These are phyloP conservation scores for Aurelia sp. DNA, from an alignment of 30 jellyfish, hydroid and myxozoan species.

Conservation along the genomic window DNA sequence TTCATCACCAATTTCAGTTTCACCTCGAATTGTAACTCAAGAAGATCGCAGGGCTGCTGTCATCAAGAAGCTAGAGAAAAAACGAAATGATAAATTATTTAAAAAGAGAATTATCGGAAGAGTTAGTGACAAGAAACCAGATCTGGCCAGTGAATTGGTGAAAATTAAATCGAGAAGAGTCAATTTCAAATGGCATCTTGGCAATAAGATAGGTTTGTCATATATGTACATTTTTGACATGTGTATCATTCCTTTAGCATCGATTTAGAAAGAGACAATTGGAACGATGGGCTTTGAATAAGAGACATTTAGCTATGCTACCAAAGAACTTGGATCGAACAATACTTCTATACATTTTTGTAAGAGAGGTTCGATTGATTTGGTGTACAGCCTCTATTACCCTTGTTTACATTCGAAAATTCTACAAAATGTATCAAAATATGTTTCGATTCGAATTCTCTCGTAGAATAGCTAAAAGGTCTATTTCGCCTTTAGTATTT, in stretches of 20 bases:
- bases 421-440: too few relatives aligned
- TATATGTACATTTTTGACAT: not conserved
- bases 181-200: slow-evolving; percentile 96
- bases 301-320: too few relatives aligned
- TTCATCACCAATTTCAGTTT: not conserved
- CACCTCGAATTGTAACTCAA: slow-evolving; percentile 10
- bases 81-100: slow-evolving; percentile 69
- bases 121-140: slow-evolving; percentile 80
- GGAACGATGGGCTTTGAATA: too few relatives aligned
- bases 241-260: not conserved
- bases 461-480: too few relatives aligned
- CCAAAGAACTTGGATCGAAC: too few relatives aligned
- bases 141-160: slow-evolving; percentile 75
- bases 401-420: too few relatives aligned
- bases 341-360: too few relatives aligned
- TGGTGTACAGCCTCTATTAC: too few relatives aligned
- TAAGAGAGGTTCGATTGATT: too few relatives aligned
- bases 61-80: slow-evolving; percentile 65
- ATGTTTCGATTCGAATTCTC: too few relatives aligned
- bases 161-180: slow-evolving; percentile 85
- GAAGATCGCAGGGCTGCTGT: slow-evolving; percentile 57
- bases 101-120: slow-evolving; percentile 74
- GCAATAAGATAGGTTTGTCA: slow-evolving; percentile 80
- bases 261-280: not conserved
- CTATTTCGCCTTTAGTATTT: too few relatives aligned